These are phyloP conservation scores for Drosophila imparisetae DNA, from an alignment of 2,888 invertebrate species.

Conservation along the genomic window DNA sequence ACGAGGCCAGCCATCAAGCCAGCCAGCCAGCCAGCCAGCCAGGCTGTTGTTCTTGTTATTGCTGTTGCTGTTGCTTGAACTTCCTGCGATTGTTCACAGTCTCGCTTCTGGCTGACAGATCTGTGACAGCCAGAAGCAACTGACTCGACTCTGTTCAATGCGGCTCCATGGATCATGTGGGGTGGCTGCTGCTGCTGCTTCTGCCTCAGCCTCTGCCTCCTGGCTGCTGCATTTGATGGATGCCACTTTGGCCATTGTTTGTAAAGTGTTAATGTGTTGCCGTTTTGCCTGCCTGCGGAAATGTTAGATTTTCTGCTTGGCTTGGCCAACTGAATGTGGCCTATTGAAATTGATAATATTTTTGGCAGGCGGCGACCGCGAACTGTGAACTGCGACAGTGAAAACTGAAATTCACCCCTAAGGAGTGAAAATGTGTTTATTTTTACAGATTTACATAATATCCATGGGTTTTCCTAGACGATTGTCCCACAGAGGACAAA, in stretches of 20 bases:
- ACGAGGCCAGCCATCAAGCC: conserved; percentile 16
- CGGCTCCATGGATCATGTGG: conserved; percentile 46
- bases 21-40: conserved; percentile 13
- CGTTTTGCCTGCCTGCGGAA: conserved; percentile 22
- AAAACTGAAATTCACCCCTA: conserved; percentile 38
- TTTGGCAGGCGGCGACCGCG: conserved; percentile 27
- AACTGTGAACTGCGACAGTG: conserved; percentile 14
- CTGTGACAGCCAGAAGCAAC: conserved; percentile 71
- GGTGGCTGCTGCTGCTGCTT: conserved; percentile 35
- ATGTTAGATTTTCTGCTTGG: conserved; percentile 59
- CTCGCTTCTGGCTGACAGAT: conserved; percentile 74
- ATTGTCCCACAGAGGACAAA: conserved; percentile 38
- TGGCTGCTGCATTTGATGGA: conserved; percentile 70
- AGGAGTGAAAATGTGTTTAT: conserved; percentile 67
- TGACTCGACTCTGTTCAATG: conserved; percentile 24
- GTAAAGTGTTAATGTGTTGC: conserved; percentile 75
- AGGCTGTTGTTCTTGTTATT: conserved; percentile 21
- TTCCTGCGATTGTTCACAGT: conserved; percentile 81
- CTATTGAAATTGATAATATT: conserved; percentile 64
- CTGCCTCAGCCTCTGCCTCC: conserved; percentile 13
- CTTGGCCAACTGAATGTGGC: conserved; percentile 63
- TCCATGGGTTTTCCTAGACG: conserved; percentile 18
- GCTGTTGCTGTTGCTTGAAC: conserved; percentile 62
- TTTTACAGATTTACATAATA: conserved; percentile 58
- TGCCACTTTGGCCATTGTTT: conserved; percentile 78